These are phyloP conservation scores for Otus sunia DNA, from an alignment of 2,113 vertebrate species.

Conservation along the genomic window DNA sequence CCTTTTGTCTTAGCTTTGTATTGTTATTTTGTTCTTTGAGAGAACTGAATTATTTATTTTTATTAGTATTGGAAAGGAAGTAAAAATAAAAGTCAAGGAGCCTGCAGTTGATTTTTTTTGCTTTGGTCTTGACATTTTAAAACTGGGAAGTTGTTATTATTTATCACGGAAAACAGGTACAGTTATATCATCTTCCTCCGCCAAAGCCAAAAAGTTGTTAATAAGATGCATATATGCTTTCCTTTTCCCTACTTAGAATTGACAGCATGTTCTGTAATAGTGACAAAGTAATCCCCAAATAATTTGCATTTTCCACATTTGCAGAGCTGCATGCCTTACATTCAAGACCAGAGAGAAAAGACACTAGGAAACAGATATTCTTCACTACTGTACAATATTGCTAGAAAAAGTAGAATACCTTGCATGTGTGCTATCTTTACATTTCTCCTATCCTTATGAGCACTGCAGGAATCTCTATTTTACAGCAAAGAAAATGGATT, in stretches of 20 bases:
- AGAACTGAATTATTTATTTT: background rate
- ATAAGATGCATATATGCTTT: background rate
- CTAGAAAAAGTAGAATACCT: background rate
- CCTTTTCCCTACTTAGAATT: background rate
- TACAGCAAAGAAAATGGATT: conserved; percentile 32
- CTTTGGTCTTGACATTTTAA: conserved; percentile 2
- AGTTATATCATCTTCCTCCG: background rate
- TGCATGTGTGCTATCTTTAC: background rate
- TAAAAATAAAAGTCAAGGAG: background rate
- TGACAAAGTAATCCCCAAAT: background rate
- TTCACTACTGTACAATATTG: background rate
- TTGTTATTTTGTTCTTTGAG: background rate
- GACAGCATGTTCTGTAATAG: background rate
- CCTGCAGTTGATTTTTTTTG: background rate
- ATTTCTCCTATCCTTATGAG: conserved; percentile 1
- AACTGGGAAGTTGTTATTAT: background rate
- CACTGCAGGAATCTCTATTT: conserved; percentile 45
- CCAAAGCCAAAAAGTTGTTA: background rate
- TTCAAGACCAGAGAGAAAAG: background rate
- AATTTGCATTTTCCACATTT: background rate
- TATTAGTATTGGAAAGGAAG: background rate
- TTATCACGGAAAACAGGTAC: background rate
- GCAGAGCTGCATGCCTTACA: background rate
- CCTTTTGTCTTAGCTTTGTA: background rate
- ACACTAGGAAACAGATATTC: background rate